Evolutionary conservation across 2,113 vertebrate species (phyloP).

Genomic region (Felis chaus): DNA sequence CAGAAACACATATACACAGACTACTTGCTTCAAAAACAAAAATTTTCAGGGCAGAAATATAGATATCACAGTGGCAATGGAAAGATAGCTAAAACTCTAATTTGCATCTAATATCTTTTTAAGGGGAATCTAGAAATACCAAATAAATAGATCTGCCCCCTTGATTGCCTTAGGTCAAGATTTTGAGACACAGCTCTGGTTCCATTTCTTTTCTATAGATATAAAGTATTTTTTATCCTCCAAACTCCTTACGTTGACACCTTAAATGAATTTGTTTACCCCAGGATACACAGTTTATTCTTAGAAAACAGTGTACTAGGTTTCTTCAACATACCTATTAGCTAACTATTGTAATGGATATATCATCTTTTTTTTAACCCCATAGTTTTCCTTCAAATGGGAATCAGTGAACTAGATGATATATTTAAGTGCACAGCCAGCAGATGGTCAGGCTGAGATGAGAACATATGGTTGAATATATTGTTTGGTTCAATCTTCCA

Average conservation of each 20-base stretch:
- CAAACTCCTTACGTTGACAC: neutral
- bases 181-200: neutral
- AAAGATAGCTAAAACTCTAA: neutral
- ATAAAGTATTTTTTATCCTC: neutral
- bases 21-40: neutral
- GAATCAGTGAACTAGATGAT: slow-evolving; percentile 68
- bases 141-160: neutral
- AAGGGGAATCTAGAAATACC: neutral
- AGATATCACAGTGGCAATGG: neutral
- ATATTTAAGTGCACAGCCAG: slow-evolving; percentile 68
- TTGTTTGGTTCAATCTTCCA: slow-evolving; percentile 61
- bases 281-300: slow-evolving; percentile 27
- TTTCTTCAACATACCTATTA: slow-evolving; percentile 40
- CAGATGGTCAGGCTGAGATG: slow-evolving; percentile 70
- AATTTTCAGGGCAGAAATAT: neutral
- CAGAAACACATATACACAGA: neutral
- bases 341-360: slow-evolving; percentile 42
- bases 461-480: slow-evolving; percentile 73
- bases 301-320: slow-evolving; percentile 33
- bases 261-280: slow-evolving; percentile 53
- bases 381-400: slow-evolving; percentile 51
- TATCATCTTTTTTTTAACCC: neutral
- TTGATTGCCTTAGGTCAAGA: neutral
- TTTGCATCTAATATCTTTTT: slow-evolving; percentile 41
- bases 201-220: slow-evolving; percentile 11